Percentiles rank a stretch among this genome's conserved stretches.
Conservation (phyloP, 2,888 invertebrate genomes). For the Fissipunctia ypsillon region DNA sequence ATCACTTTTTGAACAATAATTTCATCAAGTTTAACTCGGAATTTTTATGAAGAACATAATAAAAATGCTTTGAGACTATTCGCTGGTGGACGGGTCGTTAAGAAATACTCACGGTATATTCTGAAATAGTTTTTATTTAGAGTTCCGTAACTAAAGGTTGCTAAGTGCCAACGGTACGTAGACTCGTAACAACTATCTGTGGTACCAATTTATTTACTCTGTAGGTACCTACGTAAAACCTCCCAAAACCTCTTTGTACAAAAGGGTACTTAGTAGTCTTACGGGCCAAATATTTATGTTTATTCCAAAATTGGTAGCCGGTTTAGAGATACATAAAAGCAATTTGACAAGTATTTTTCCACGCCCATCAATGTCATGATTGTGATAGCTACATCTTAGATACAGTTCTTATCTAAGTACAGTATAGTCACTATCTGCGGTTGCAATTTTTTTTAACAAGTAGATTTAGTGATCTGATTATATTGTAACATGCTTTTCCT, state of each 20-base stretch:
- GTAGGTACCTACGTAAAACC: too few relatives aligned
- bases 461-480: conserved; percentile 38
- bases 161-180: neutral
- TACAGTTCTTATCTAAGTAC: conserved; percentile 51
- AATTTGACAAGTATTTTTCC: conserved; percentile 53
- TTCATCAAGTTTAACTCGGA: neutral
- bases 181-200: neutral
- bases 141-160: neutral
- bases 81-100: neutral
- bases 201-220: neutral
- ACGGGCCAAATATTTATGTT: neutral
- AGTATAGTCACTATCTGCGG: conserved; percentile 44
- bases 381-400: conserved; percentile 55
- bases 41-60: neutral
- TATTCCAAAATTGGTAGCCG: neutral
- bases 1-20: neutral
- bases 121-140: conserved; percentile 4
- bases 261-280: neutral
- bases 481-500: neutral
- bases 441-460: conserved; percentile 33
- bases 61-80: conserved; percentile 1
- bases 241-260: neutral
- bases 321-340: conserved; percentile 5
- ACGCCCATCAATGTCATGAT: conserved; percentile 40
- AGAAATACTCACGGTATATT: neutral